phyloP scores from a whole-genome alignment of 2,113 vertebrate species.

The Hystrix brachyura region DNA sequence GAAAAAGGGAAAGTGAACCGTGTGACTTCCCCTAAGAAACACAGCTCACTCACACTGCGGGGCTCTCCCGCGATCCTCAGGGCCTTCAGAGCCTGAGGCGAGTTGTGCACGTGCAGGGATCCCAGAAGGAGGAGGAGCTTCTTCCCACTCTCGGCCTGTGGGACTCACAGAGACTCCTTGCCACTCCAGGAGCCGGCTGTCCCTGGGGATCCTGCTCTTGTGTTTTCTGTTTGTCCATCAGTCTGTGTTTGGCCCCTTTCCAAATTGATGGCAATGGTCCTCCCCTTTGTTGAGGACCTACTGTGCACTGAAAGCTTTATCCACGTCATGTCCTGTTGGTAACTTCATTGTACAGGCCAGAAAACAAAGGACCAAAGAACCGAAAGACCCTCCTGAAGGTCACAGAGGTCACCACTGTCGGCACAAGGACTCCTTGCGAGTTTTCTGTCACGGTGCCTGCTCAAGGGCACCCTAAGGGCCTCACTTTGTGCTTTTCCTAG shows the following conservation, averaged over 20 bases:
- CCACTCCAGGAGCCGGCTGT: too few species aligned
- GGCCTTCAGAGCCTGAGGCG: background rate
- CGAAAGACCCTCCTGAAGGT: background rate
- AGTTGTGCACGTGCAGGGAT: background rate
- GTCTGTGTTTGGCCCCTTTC: background rate
- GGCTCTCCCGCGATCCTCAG: too few species aligned
- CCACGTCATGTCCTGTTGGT: fast-evolving
- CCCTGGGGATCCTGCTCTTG: fast-evolving
- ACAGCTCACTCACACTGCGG: background rate
- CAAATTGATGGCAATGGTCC: fast-evolving
- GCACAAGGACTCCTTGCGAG: background rate
- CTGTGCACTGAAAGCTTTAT: background rate
- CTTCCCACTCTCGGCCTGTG: background rate
- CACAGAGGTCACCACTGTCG: background rate
- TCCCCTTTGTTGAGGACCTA: background rate
- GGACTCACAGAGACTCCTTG: background rate
- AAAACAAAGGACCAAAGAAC: background rate
- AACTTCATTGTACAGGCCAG: background rate
- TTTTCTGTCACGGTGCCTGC: too few species aligned
- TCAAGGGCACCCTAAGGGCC: background rate
- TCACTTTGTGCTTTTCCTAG: fast-evolving
- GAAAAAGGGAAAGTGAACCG: background rate
- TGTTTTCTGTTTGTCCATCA: background rate
- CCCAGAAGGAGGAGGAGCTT: background rate
- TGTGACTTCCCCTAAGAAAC: background rate